Evolutionary conservation across 2,888 invertebrate genomes (phyloP), one percentile per base, ranked within the genome.

Genomic region (Cataglyphis altisquamis): DNA sequence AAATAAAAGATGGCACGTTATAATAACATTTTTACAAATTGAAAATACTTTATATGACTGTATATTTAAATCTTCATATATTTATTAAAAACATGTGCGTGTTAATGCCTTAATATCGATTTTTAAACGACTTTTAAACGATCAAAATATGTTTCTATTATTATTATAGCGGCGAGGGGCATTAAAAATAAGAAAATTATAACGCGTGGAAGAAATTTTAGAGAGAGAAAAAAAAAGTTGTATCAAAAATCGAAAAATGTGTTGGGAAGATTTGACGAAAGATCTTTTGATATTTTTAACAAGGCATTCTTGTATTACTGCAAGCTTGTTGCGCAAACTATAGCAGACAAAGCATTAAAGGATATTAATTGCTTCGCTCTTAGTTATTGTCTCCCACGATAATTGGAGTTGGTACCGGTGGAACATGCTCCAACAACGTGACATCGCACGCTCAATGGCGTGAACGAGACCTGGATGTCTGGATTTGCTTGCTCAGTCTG

Each of bases 401-500:
- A 39, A 9, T 10, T 9, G 64, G 57, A 48, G 21, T 66, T 45
- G 48, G 8, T 57, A 62, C 66, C 45, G 57, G 15, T 73, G 32
- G 48, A 48, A 25, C 72, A 82, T 73, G 66, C 32, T 9, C 52
- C 21, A 32, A 25, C 68, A 82, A 87, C 84, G 86, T 87, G 86
- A 84, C 68, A 78, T 82, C 57, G 67, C 55, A n/a, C 52, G 48
- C 45, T 73, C 63, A 21, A 48, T 21, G 78, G 86, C 86, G 88
- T 88, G 87, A 82, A 78, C 64, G 41, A 25, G 9, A 62, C 80
- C 87, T 89, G 86, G n/a, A 36, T 25, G 32, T 29, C 39, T 48
- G n/a, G 8, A 32, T 80, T 15, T 32, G 6, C 18, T 10, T 12
- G 12, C 25, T 21, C 10, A 41, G 36, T 32, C 55, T 62, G 68